Percentiles rank a stretch among this genome's conserved stretches.
Evolutionary conservation across 2,113 vertebrate species (phyloP).

Genomic region (Colistium nudipinnis): DNA sequence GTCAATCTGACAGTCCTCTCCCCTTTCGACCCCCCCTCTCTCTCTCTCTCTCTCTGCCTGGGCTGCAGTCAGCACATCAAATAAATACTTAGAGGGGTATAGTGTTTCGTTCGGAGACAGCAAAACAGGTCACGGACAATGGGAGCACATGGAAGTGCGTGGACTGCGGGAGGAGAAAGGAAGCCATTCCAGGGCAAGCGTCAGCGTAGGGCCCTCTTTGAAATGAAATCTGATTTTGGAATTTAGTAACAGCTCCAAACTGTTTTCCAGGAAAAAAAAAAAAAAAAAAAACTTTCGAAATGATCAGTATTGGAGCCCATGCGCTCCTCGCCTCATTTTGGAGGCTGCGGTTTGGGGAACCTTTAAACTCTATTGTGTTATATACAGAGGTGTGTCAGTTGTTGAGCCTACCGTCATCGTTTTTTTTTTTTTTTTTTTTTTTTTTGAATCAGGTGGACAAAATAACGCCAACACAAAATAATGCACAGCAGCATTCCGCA

Average conservation of each 20-base stretch:
- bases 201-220: slow-evolving; percentile 48
- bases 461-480: background rate
- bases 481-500: background rate
- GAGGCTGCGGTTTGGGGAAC: no score
- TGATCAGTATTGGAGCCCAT: slow-evolving; percentile 50
- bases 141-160: slow-evolving; percentile 60
- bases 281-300: slow-evolving; percentile 46
- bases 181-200: slow-evolving; percentile 67
- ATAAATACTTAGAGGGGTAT: slow-evolving; percentile 74
- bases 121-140: slow-evolving; percentile 72
- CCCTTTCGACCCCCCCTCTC: slow-evolving; percentile 48
- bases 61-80: slow-evolving; percentile 77
- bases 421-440: no score
- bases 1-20: slow-evolving; percentile 63
- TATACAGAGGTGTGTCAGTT: background rate
- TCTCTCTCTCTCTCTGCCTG: slow-evolving; percentile 47
- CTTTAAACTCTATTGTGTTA: background rate
- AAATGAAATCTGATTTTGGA: slow-evolving; percentile 66
- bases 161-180: slow-evolving; percentile 58
- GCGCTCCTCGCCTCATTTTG: slow-evolving; percentile 53
- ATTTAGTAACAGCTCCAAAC: slow-evolving; percentile 54
- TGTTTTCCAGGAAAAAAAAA: slow-evolving; percentile 54
- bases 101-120: slow-evolving; percentile 73
- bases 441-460: background rate
- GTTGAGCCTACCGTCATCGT: no score